A percentile compares a stretch with the other conserved stretches of the same genome.
Conservation (phyloP, 1,140 invertebrate genomes). For the Caenorhabditis elegans region DNA sequence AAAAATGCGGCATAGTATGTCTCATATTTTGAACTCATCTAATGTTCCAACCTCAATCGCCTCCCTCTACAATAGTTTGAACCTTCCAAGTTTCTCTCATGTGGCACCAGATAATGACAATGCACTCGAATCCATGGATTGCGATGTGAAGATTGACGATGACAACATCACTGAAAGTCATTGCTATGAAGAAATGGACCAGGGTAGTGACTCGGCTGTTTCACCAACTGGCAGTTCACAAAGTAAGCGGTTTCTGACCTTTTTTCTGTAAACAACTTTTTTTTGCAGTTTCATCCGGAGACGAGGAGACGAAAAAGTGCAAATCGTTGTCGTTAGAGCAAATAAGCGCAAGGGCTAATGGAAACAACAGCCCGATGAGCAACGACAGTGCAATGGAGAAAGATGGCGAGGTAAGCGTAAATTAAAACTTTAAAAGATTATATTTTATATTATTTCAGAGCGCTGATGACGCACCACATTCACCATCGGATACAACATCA, state of each 20-base stretch:
- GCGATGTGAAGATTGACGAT: slow-evolving; percentile 1
- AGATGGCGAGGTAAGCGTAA: neutral
- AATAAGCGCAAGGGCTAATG: neutral
- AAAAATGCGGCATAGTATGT: slow-evolving; percentile 31
- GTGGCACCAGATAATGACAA: neutral
- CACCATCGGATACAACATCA: neutral
- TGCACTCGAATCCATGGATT: neutral
- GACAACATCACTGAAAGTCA: neutral
- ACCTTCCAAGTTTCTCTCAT: neutral
- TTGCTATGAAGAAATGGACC: slow-evolving; percentile 32
- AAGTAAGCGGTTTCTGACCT: neutral
- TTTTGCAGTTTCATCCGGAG: neutral
- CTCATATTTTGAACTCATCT: neutral
- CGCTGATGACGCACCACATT: neutral
- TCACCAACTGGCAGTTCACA: slow-evolving; percentile 30
- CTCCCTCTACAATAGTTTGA: slow-evolving; percentile 14
- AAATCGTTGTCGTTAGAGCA: neutral
- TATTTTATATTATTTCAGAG: too few relatives aligned
- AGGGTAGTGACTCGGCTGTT: slow-evolving; percentile 3
- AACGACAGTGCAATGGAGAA: neutral
- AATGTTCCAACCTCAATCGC: neutral
- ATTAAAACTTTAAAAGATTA: neutral
- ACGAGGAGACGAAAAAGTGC: neutral
- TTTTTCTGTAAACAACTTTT: neutral
- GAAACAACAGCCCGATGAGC: neutral